These are phyloP conservation scores for Parotocinclus haroldoi DNA, from an alignment of 2,797 vertebrate genomes.

Conservation along the genomic window DNA sequence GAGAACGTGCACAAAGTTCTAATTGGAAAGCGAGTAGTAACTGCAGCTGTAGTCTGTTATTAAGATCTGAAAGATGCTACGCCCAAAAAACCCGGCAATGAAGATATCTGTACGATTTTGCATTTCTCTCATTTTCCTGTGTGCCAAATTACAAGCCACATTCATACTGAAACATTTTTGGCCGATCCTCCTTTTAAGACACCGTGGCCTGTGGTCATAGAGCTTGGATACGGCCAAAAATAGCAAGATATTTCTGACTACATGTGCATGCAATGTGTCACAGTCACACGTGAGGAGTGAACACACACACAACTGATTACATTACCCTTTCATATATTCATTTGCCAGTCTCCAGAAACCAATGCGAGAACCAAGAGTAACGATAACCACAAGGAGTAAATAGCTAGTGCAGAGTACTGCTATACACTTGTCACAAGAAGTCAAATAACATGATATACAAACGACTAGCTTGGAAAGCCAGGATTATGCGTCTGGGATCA, in stretches of 20 bases:
- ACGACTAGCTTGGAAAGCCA: too few relatives aligned
- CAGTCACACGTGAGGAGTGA: not conserved
- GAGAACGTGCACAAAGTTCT: constrained; percentile 21
- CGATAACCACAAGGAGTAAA: too few relatives aligned
- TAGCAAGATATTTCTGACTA: constrained; percentile 27
- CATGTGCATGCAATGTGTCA: constrained; percentile 30
- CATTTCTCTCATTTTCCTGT: constrained; percentile 20
- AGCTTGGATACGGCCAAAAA: constrained; percentile 20
- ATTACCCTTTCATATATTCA: too few relatives aligned
- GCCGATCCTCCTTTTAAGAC: constrained; percentile 25
- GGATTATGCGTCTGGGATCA: too few relatives aligned
- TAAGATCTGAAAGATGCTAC: constrained; percentile 45
- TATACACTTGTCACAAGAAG: too few relatives aligned
- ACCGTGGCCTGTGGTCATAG: constrained; percentile 23
- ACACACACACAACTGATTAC: not conserved
- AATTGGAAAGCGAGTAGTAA: constrained; percentile 46
- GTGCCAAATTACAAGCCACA: constrained; percentile 50
- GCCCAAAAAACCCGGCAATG: constrained; percentile 29
- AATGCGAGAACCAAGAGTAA: too few relatives aligned
- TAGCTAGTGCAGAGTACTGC: too few relatives aligned
- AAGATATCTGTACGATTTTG: constrained; percentile 25
- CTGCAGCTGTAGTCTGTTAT: constrained; percentile 41
- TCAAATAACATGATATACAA: too few relatives aligned
- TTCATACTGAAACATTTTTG: constrained; percentile 19
- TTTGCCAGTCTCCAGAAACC: too few relatives aligned